A percentile compares a stretch with the other conserved stretches of the same genome.
phyloP scores from a whole-genome alignment of 2,797 vertebrate species.

The Monodelphis domestica region DNA sequence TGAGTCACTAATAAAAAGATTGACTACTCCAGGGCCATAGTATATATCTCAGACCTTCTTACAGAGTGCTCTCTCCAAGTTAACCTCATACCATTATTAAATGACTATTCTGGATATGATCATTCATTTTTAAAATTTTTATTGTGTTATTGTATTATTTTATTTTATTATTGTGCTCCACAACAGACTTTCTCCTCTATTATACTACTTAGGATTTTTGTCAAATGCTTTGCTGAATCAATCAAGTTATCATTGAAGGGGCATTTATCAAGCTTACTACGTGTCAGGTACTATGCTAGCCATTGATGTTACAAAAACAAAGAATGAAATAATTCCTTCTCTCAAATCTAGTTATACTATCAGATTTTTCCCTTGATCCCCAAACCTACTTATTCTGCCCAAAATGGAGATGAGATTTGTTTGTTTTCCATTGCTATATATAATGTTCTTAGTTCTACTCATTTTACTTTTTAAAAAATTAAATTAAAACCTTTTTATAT shows the following conservation, averaged over 20 bases:
- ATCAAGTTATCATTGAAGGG: constrained; percentile 9
- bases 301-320: background rate
- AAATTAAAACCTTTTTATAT: too few relatives aligned
- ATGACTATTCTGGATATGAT: background rate
- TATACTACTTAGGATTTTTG: background rate
- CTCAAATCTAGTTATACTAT: background rate
- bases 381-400: background rate
- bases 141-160: too few relatives aligned
- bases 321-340: background rate
- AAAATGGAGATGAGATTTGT: background rate
- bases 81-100: background rate
- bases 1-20: background rate
- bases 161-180: background rate
- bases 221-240: background rate
- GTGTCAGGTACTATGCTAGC: constrained; percentile 13
- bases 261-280: constrained; percentile 12
- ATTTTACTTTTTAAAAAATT: too few relatives aligned
- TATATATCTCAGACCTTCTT: background rate
- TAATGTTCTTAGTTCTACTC: too few relatives aligned
- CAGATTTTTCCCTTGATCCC: background rate
- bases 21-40: background rate
- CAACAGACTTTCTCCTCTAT: background rate
- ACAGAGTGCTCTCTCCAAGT: background rate
- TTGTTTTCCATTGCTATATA: too few relatives aligned
- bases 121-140: too few relatives aligned